Conservation (phyloP, 2,113 vertebrate species). For the Butastur rufipennis region DNA sequence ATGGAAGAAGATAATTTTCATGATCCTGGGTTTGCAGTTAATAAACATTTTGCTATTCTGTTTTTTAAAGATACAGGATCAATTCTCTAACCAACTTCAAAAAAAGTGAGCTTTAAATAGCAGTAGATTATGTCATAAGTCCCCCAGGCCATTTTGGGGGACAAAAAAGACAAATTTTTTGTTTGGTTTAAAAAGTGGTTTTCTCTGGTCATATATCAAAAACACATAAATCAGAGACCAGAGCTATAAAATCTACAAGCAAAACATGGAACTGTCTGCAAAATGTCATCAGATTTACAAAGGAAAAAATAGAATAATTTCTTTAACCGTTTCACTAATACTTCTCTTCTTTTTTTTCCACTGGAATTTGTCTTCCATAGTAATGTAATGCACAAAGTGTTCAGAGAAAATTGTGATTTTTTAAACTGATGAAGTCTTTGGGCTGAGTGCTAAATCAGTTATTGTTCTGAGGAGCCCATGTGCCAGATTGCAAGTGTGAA, state of each 20-base stretch:
- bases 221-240: background rate
- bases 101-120: background rate
- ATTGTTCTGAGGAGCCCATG: background rate
- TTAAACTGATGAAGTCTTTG: background rate
- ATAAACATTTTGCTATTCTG: background rate
- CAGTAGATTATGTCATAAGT: background rate
- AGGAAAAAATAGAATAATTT: background rate
- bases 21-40: background rate
- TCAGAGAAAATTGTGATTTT: background rate
- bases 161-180: background rate
- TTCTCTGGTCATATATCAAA: background rate
- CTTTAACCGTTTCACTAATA: background rate
- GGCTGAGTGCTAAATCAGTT: background rate
- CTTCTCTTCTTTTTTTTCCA: background rate
- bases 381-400: background rate
- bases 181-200: background rate
- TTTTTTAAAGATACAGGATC: background rate
- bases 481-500: background rate
- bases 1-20: slow-evolving; percentile 26
- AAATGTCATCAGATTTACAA: background rate
- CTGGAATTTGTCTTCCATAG: background rate
- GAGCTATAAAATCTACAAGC: background rate
- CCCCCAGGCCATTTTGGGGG: background rate
- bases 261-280: background rate
- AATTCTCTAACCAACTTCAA: background rate